These are phyloP conservation scores for Pseudorhombus dupliciocellatus DNA, from an alignment of 2,113 vertebrate genomes.

Conservation along the genomic window DNA sequence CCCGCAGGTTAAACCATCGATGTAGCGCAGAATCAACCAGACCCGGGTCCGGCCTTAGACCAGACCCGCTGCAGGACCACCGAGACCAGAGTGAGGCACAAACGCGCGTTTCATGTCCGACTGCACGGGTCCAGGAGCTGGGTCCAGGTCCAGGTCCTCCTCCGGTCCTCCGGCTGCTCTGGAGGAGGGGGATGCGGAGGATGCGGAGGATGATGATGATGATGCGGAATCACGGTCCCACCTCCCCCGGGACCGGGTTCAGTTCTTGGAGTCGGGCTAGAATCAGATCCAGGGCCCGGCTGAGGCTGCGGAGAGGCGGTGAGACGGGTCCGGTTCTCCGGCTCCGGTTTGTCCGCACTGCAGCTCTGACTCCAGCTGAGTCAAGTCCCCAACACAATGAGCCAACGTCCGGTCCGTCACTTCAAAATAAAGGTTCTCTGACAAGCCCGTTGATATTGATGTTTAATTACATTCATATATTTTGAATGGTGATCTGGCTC, in stretches of 20 bases:
- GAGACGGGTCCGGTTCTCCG: conserved; percentile 44
- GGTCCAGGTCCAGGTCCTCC: conserved; percentile 28
- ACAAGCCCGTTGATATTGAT: not conserved
- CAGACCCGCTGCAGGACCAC: conserved; percentile 9
- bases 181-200: conserved; percentile 15
- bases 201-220: not conserved
- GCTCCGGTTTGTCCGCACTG: conserved; percentile 82
- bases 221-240: conserved; percentile 29
- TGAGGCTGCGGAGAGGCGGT: conserved; percentile 17
- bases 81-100: not conserved
- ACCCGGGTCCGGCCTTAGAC: conserved; percentile 4
- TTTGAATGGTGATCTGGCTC: no score
- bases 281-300: not conserved
- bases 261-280: no score
- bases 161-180: conserved; percentile 27
- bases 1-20: conserved; percentile 43
- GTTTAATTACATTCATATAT: not conserved
- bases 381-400: conserved; percentile 26
- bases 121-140: not conserved
- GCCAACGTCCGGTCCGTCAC: conserved; percentile 41
- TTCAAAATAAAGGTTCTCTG: conserved; percentile 60
- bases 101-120: not conserved
- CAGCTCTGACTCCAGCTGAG: conserved; percentile 70
- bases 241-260: conserved; percentile 31
- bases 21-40: not conserved